A percentile compares a stretch with the other conserved stretches of the same genome.
Conservation (phyloP, 92 coral and sea anemone species). For the Metridium senile region DNA sequence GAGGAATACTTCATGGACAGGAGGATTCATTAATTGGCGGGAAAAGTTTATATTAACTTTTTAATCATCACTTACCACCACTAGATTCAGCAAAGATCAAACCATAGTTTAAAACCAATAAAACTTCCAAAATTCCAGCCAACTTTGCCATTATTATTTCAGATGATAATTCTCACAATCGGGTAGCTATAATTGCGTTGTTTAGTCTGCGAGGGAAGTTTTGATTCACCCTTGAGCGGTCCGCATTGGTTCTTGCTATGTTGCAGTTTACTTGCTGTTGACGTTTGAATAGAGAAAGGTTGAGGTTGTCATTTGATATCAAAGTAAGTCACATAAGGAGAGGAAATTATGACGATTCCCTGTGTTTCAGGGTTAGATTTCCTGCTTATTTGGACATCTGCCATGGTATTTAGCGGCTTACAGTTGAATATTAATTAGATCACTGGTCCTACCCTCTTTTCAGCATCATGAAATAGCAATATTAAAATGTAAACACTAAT, state of each 20-base stretch:
- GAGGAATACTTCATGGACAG: background rate
- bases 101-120: background rate
- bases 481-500: background rate
- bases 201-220: background rate
- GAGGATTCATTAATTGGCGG: background rate
- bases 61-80: background rate
- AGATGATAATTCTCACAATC: background rate
- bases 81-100: background rate
- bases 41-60: background rate
- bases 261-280: background rate
- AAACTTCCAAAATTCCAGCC: background rate
- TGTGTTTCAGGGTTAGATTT: background rate
- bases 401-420: background rate
- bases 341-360: background rate
- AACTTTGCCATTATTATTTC: background rate
- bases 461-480: background rate
- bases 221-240: background rate
- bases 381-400: background rate
- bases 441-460: background rate
- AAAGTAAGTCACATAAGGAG: background rate
- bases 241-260: constrained; percentile 3
- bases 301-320: background rate
- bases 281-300: background rate
- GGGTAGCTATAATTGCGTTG: background rate
- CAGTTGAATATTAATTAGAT: background rate